phyloP scores from a whole-genome alignment of 2,888 invertebrate species.

The Clunio marinus region DNA sequence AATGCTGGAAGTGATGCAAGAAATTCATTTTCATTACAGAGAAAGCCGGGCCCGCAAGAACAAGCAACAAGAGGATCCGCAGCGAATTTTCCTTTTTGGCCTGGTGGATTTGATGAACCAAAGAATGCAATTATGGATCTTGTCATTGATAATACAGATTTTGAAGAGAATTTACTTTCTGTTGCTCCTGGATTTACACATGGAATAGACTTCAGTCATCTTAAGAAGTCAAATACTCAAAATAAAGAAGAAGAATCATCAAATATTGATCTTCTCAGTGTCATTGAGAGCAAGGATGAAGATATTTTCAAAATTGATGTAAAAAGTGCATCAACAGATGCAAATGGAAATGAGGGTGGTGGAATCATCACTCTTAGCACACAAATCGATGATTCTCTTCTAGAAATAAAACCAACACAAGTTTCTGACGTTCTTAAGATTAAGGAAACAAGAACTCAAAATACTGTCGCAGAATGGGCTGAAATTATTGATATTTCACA shows the following conservation, averaged over 20 bases:
- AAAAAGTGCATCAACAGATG: not conserved
- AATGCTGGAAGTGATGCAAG: constrained; percentile 62
- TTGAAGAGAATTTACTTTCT: constrained; percentile 53
- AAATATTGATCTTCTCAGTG: constrained; percentile 47
- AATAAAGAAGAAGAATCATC: constrained; percentile 42
- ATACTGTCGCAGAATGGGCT: constrained; percentile 75
- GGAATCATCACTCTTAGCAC: constrained; percentile 46
- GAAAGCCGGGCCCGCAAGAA: constrained; percentile 69
- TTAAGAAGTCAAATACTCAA: constrained; percentile 42
- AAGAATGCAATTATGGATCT: constrained; percentile 52
- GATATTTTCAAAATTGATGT: constrained; percentile 29
- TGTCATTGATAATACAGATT: constrained; percentile 49
- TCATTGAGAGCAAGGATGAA: constrained; percentile 44
- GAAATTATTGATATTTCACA: constrained; percentile 77
- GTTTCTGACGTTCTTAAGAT: constrained; percentile 16
- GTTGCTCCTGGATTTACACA: constrained; percentile 66
- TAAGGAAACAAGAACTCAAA: constrained; percentile 41
- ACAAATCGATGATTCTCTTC: constrained; percentile 14
- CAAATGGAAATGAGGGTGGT: constrained; percentile 44
- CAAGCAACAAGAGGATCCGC: constrained; percentile 71
- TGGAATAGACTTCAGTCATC: constrained; percentile 57
- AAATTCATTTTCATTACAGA: constrained; percentile 73
- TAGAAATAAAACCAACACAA: not conserved
- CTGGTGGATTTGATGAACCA: constrained; percentile 71
- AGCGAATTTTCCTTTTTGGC: constrained; percentile 81